These are phyloP conservation scores for Cairina moschata DNA, from an alignment of 2,113 vertebrate species.

Conservation along the genomic window DNA sequence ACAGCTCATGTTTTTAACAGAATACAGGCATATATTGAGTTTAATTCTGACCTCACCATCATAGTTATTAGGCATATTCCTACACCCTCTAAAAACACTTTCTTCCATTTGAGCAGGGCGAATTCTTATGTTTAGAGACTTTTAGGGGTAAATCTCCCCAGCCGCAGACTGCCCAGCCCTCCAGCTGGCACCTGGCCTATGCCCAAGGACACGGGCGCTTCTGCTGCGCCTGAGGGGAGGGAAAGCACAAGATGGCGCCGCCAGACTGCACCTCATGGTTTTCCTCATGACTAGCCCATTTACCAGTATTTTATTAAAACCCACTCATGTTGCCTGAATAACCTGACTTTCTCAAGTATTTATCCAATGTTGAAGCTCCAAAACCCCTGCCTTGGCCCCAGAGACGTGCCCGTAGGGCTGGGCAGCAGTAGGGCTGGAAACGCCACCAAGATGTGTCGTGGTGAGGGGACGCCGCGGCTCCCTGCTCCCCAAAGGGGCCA, in stretches of 20 bases:
- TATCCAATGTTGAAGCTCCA: not conserved
- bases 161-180: rapidly evolving
- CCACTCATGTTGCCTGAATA: rapidly evolving
- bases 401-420: rapidly evolving
- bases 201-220: not conserved
- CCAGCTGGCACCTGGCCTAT: not conserved
- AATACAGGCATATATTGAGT: rapidly evolving
- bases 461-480: not conserved
- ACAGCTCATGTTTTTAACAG: not conserved
- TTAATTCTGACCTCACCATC: not conserved
- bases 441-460: rapidly evolving
- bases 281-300: not conserved
- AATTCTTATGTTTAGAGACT: not conserved
- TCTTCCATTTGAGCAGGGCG: not conserved
- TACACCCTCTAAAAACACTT: not conserved
- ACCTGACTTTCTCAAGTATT: not conserved
- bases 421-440: not conserved
- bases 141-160: not conserved
- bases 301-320: not conserved
- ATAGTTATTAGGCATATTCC: not conserved
- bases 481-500: rapidly evolving
- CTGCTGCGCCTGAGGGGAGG: not conserved
- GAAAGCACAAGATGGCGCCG: not conserved
- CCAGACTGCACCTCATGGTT: not conserved
- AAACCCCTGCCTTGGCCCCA: not conserved